These are phyloP conservation scores for Dasypogon diadema DNA, from an alignment of 2,888 invertebrate genomes.

Conservation along the genomic window DNA sequence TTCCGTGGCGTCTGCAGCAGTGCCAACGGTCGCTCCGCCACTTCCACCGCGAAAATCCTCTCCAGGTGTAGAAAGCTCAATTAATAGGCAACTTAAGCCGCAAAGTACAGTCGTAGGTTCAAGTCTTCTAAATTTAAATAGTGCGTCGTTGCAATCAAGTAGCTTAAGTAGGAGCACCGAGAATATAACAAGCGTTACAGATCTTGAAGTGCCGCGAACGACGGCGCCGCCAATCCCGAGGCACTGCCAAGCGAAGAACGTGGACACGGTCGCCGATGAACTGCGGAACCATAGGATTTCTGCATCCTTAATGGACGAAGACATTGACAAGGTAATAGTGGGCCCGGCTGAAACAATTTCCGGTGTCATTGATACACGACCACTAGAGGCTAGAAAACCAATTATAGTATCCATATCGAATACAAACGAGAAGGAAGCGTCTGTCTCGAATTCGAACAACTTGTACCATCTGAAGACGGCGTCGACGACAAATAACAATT, in stretches of 20 bases:
- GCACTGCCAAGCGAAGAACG: slow-evolving; percentile 61
- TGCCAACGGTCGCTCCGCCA: slow-evolving; percentile 68
- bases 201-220: slow-evolving; percentile 63
- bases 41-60: slow-evolving; percentile 74
- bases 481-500: slow-evolving; percentile 53
- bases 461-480: slow-evolving; percentile 57
- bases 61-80: slow-evolving; percentile 64
- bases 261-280: slow-evolving; percentile 65
- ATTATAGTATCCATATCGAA: slow-evolving; percentile 56
- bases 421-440: slow-evolving; percentile 50
- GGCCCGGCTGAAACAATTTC: slow-evolving; percentile 81
- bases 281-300: slow-evolving; percentile 63
- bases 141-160: slow-evolving; percentile 50
- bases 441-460: slow-evolving; percentile 55
- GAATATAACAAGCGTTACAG: slow-evolving; percentile 61
- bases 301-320: slow-evolving; percentile 57
- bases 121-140: slow-evolving; percentile 66
- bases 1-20: not conserved
- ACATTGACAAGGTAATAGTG: slow-evolving; percentile 70
- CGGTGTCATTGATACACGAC: slow-evolving; percentile 76
- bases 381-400: slow-evolving; percentile 66
- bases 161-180: slow-evolving; percentile 63
- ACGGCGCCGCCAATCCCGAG: slow-evolving; percentile 68
- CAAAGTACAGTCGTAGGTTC: slow-evolving; percentile 52
- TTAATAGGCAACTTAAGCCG: slow-evolving; percentile 58